phyloP scores from a whole-genome alignment of 30 jellyfish, hydroid and myxozoan genomes.

The Chrysaora quinquecirrha region DNA sequence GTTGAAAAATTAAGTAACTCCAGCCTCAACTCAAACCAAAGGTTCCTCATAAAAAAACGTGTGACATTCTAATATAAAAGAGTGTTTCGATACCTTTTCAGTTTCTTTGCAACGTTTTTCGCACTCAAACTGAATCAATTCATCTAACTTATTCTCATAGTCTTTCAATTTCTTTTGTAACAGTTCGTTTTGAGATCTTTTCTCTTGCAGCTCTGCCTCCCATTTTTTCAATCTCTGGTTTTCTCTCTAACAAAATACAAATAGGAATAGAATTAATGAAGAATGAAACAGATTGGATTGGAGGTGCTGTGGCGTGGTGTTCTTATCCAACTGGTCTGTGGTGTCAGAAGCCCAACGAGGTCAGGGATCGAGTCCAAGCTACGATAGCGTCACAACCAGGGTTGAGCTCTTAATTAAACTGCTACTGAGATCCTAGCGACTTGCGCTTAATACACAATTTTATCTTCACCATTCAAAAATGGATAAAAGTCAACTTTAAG shows the following conservation, averaged over 20 bases:
- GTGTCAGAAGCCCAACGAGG: too few species aligned
- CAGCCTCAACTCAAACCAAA: too few species aligned
- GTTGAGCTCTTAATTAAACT: neutral
- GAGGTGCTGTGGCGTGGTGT: too few species aligned
- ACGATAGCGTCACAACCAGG: neutral
- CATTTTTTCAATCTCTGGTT: conserved; percentile 59
- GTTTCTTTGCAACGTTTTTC: conserved; percentile 55
- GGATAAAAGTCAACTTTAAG: neutral
- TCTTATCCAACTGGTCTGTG: too few species aligned
- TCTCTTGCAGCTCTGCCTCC: conserved; percentile 61
- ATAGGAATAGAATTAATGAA: neutral
- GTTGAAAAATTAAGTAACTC: too few species aligned
- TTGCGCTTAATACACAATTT: too few species aligned
- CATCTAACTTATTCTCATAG: conserved; percentile 68
- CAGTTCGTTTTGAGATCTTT: conserved; percentile 28
- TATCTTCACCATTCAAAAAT: neutral
- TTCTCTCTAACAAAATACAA: conserved; percentile 70
- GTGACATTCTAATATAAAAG: too few species aligned
- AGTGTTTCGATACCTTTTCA: conserved; percentile 77
- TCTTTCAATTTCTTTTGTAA: conserved; percentile 56
- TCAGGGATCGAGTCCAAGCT: too few species aligned
- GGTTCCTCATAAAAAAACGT: too few species aligned
- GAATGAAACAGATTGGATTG: too few species aligned
- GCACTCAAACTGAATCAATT: conserved; percentile 53
- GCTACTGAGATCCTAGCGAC: too few species aligned